Evolutionary conservation across 2,888 invertebrate genomes (phyloP).

Genomic region (Amphiduros pacificus): DNA sequence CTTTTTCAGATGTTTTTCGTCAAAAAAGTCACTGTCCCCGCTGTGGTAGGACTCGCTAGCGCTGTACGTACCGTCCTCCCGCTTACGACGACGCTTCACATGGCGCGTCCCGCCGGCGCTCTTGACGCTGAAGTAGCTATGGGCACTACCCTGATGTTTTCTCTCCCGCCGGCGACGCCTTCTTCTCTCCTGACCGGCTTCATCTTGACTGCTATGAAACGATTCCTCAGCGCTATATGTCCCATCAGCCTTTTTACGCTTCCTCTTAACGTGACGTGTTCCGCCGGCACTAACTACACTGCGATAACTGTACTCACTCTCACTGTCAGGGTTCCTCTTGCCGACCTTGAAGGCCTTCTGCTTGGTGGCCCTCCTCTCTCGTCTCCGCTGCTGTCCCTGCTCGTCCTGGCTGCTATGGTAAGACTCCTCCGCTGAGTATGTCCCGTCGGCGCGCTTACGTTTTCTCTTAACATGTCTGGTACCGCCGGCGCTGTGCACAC

Average conservation of each 20-base stretch:
- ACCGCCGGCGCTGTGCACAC: constrained; percentile 52
- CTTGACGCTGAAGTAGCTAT: constrained; percentile 52
- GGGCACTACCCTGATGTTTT: constrained; percentile 52
- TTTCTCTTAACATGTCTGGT: constrained; percentile 50
- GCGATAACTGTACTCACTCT: constrained; percentile 55
- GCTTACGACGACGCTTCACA: constrained; percentile 41
- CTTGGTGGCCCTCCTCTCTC: constrained; percentile 34
- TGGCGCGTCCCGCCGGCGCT: constrained; percentile 56
- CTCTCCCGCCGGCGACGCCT: constrained; percentile 50
- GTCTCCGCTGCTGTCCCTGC: constrained; percentile 38
- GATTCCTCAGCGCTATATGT: constrained; percentile 50
- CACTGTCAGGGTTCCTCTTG: constrained; percentile 47
- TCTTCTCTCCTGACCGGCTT: constrained; percentile 49
- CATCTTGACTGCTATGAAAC: constrained; percentile 53
- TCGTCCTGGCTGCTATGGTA: constrained; percentile 53
- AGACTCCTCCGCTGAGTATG: constrained; percentile 48
- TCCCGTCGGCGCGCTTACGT: constrained; percentile 50
- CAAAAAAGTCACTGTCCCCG: constrained; percentile 30
- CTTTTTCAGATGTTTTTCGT: constrained; percentile 28
- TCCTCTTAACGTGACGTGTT: constrained; percentile 48
- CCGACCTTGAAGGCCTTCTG: constrained; percentile 42
- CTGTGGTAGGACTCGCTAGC: constrained; percentile 53
- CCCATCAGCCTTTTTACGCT: constrained; percentile 49
- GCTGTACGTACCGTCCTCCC: constrained; percentile 55
- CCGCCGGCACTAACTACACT: constrained; percentile 54